phyloP scores from a whole-genome alignment of 2,113 vertebrate species.

The Taxidea taxus region DNA sequence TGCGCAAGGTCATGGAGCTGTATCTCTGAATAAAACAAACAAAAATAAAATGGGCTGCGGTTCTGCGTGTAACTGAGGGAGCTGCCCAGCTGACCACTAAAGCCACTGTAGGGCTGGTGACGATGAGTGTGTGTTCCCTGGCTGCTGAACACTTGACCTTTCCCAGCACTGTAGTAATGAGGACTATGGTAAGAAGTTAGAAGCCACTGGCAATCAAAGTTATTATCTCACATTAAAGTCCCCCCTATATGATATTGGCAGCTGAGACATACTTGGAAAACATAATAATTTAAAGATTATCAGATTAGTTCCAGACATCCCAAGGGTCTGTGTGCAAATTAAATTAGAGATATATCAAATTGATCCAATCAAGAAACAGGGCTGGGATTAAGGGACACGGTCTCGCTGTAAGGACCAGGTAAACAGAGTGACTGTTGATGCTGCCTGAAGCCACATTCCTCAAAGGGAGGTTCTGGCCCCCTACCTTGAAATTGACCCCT shows the following conservation, averaged over 20 bases:
- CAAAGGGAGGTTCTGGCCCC: background rate
- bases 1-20: background rate
- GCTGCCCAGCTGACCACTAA: background rate
- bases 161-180: background rate
- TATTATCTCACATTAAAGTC: background rate
- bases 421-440: background rate
- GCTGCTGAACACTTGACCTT: background rate
- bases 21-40: background rate
- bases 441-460: background rate
- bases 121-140: background rate
- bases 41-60: background rate
- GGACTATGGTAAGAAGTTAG: background rate
- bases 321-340: constrained; percentile 15
- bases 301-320: constrained; percentile 37
- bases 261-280: constrained; percentile 3
- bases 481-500: fast-evolving
- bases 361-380: background rate
- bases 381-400: background rate
- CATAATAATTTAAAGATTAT: constrained; percentile 32
- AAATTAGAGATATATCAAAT: background rate
- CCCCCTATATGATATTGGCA: background rate
- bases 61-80: background rate
- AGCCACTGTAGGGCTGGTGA: background rate
- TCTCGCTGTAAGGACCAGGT: background rate
- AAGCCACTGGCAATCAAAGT: background rate